A percentile compares a stretch with the other conserved stretches of the same genome.
These are phyloP conservation scores for Dichetophora obliterata DNA, from an alignment of 2,888 invertebrate species.

Conservation along the genomic window DNA sequence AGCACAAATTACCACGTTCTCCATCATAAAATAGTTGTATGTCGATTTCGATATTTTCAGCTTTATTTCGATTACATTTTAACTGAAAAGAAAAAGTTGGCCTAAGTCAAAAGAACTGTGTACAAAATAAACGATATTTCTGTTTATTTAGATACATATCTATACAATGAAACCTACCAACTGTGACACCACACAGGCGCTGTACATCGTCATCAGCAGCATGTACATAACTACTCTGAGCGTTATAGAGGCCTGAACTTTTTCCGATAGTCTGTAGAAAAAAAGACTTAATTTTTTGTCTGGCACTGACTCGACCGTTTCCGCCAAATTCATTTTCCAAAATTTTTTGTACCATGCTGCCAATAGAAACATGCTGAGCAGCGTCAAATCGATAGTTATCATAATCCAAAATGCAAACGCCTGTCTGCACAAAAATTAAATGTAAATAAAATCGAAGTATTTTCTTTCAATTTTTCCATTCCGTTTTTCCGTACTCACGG, in stretches of 20 bases:
- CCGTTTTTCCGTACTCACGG: conserved; percentile 54
- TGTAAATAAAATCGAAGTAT: neutral
- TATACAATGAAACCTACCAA: conserved; percentile 64
- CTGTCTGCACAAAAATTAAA: conserved; percentile 52
- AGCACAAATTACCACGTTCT: conserved; percentile 56
- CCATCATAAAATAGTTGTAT: conserved; percentile 45
- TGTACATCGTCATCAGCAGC: conserved; percentile 76
- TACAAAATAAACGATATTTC: neutral
- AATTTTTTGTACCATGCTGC: conserved; percentile 83
- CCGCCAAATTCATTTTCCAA: conserved; percentile 72
- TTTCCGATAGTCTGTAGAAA: conserved; percentile 75
- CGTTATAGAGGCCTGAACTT: conserved; percentile 75
- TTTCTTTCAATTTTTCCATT: neutral
- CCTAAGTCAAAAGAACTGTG: neutral
- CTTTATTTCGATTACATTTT: conserved; percentile 52
- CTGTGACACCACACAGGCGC: conserved; percentile 77
- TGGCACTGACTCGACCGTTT: conserved; percentile 68
- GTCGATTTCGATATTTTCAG: conserved; percentile 24
- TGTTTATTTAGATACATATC: too few species aligned
- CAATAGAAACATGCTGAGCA: conserved; percentile 76
- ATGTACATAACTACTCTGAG: conserved; percentile 78
- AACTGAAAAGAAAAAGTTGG: conserved; percentile 49
- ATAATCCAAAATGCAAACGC: conserved; percentile 70
- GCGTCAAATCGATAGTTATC: conserved; percentile 68
- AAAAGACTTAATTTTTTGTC: conserved; percentile 71